phyloP scores from a whole-genome alignment of 2,888 invertebrate genomes.

The Hirtodrosophila confusa region DNA sequence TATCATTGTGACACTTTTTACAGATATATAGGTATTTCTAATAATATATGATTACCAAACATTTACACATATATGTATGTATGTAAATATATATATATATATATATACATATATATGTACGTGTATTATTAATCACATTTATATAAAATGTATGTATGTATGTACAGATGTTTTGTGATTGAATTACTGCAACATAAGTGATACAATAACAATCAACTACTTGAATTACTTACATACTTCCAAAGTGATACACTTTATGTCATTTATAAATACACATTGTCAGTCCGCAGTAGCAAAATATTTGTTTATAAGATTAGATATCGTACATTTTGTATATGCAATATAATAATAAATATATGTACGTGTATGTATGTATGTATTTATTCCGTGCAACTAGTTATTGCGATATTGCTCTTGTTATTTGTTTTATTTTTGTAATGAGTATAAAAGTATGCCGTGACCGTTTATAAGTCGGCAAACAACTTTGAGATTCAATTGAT shows the following conservation, averaged over 20 bases:
- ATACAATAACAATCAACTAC: background rate
- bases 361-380: conserved; percentile 20
- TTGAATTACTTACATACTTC: conserved; percentile 31
- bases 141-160: background rate
- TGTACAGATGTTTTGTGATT: conserved; percentile 4
- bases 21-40: no score
- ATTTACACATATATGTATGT: background rate
- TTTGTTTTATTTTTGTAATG: conserved; percentile 10
- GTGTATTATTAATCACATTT: background rate
- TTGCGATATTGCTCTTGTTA: conserved; percentile 14
- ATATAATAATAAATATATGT: conserved; percentile 22
- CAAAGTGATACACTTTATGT: conserved; percentile 16
- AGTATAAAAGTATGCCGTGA: conserved; percentile 9
- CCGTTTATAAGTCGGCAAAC: background rate
- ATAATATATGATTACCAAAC: background rate
- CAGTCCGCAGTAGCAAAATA: conserved; percentile 15
- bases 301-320: conserved; percentile 29
- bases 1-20: no score
- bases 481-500: conserved; percentile 15
- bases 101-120: background rate
- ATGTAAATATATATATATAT: background rate
- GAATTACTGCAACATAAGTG: background rate
- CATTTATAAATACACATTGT: conserved; percentile 33
- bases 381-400: conserved; percentile 45
- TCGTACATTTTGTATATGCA: conserved; percentile 34